Conservation (phyloP, 2,113 vertebrate species). For the Peromyscus leucopus region DNA sequence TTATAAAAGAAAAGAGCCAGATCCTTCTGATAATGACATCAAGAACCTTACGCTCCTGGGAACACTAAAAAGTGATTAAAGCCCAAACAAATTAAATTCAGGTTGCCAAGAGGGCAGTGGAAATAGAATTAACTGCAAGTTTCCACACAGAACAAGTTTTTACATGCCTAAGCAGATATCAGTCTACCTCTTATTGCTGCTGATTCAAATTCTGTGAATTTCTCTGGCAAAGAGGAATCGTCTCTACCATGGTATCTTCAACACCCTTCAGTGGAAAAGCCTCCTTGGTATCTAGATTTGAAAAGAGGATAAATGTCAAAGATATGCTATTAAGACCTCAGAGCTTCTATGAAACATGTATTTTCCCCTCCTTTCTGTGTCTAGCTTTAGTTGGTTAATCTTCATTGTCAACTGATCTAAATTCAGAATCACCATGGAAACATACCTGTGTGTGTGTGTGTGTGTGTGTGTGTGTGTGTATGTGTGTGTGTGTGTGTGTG, state of each 20-base stretch:
- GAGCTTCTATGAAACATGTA: conserved; percentile 8
- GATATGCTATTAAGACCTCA: background rate
- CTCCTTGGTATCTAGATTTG: conserved; percentile 76
- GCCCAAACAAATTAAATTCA: conserved; percentile 61
- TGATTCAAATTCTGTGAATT: conserved; percentile 93
- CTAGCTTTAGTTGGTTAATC: background rate
- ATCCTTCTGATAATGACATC: conserved; percentile 1
- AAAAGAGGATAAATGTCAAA: conserved; percentile 44
- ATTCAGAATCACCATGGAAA: background rate
- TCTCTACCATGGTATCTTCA: conserved; percentile 90
- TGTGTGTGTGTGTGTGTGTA: too few species aligned
- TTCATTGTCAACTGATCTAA: background rate
- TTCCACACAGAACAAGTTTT: conserved; percentile 49
- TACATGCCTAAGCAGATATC: background rate
- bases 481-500: too few species aligned
- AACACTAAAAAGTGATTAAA: conserved; percentile 76
- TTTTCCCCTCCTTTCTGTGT: background rate
- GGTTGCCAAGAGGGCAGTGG: conserved; percentile 43
- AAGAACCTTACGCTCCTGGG: conserved; percentile 41
- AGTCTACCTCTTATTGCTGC: conserved; percentile 94
- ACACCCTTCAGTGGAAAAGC: conserved; percentile 85
- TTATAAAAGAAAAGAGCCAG: conserved; percentile 54
- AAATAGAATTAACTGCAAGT: conserved; percentile 52
- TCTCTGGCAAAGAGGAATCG: conserved; percentile 93
- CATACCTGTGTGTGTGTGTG: background rate